Percentiles rank a stretch among this genome's conserved stretches.
Conservation (phyloP, 2,113 vertebrate genomes). For the Pantherophis guttatus region DNA sequence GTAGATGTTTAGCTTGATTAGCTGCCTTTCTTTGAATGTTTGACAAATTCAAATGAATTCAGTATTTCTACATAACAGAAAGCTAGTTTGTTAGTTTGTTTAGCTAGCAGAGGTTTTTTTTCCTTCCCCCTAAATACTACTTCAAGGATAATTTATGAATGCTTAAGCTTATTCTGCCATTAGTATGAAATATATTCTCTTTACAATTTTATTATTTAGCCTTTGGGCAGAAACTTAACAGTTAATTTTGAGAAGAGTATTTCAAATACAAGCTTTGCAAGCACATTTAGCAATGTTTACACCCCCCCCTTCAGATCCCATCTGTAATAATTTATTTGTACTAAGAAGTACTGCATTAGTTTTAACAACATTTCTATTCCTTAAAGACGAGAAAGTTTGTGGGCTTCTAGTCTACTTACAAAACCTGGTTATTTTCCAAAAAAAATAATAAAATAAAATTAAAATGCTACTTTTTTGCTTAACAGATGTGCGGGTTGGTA, state of each 20-base stretch:
- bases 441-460: no score
- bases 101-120: constrained; percentile 36
- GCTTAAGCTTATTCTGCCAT: constrained; percentile 28
- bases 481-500: constrained; percentile 56
- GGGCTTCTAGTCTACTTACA: constrained; percentile 47
- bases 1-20: neutral
- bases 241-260: constrained; percentile 37
- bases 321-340: constrained; percentile 53
- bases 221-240: constrained; percentile 36
- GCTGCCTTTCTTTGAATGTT: neutral
- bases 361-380: constrained; percentile 44
- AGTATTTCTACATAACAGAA: constrained; percentile 22
- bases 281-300: constrained; percentile 28
- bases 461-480: constrained; percentile 55
- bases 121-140: neutral
- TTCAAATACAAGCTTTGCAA: constrained; percentile 5
- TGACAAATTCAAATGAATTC: constrained; percentile 12
- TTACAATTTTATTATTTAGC: constrained; percentile 41
- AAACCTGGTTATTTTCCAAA: constrained; percentile 52
- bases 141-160: constrained; percentile 26
- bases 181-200: constrained; percentile 33
- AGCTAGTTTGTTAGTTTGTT: constrained; percentile 40
- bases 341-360: constrained; percentile 32
- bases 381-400: constrained; percentile 57
- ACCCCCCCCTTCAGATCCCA: constrained; percentile 32